These are phyloP conservation scores for Psylliodes chrysocephalus DNA, from an alignment of 2,888 invertebrate species.

Conservation along the genomic window DNA sequence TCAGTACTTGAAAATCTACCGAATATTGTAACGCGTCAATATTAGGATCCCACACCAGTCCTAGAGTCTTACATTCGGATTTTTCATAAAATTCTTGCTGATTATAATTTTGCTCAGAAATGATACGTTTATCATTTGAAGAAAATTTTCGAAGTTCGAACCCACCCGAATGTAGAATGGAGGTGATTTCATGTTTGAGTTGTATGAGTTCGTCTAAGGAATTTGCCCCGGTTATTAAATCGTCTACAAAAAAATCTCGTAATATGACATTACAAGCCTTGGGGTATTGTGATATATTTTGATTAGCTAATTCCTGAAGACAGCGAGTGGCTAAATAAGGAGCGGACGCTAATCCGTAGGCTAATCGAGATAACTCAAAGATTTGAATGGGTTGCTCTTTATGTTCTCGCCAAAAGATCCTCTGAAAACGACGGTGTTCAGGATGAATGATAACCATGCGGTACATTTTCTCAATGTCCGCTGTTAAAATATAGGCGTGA, in stretches of 20 bases:
- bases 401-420: background rate
- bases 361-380: constrained; percentile 3
- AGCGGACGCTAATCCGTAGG: constrained; percentile 6
- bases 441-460: constrained; percentile 1
- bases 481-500: constrained; percentile 2
- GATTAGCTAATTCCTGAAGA: background rate
- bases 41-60: constrained; percentile 7
- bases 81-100: background rate
- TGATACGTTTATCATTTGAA: background rate
- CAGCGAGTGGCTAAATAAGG: constrained; percentile 17
- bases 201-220: background rate
- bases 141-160: background rate
- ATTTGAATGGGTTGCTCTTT: background rate
- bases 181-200: background rate
- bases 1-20: background rate
- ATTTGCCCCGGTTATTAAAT: background rate
- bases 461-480: constrained; percentile 27
- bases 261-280: background rate
- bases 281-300: background rate
- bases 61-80: background rate
- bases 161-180: background rate
- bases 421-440: background rate
- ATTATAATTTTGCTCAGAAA: background rate
- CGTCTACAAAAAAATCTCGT: background rate
- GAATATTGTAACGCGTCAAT: background rate